Percentiles rank a stretch among this genome's conserved stretches.
Conservation (phyloP, 2,113 vertebrate species). For the Proteles cristata region DNA sequence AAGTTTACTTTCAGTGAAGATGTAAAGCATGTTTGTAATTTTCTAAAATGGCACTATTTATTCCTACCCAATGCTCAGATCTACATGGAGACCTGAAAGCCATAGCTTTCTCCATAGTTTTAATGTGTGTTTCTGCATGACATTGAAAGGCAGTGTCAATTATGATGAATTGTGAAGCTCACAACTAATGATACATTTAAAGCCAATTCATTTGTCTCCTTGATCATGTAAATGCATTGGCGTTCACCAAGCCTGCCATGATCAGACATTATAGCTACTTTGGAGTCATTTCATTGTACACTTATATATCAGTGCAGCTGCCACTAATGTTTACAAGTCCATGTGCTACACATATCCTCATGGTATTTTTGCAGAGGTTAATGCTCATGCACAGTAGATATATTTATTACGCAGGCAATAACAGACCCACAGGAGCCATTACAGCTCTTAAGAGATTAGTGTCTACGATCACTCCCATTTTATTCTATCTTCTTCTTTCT, state of each 20-base stretch:
- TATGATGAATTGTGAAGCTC: constrained; percentile 61
- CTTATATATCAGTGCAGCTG: constrained; percentile 63
- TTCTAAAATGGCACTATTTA: neutral
- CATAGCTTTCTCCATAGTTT: neutral
- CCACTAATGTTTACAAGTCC: constrained; percentile 69
- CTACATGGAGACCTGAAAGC: neutral
- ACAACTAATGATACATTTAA: constrained; percentile 78
- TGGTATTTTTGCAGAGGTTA: constrained; percentile 71
- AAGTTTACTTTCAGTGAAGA: neutral
- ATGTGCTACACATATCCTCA: constrained; percentile 54
- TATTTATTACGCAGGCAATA: constrained; percentile 68
- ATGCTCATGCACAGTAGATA: constrained; percentile 49
- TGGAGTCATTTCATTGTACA: constrained; percentile 65
- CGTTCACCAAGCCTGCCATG: constrained; percentile 59
- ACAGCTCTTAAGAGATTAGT: constrained; percentile 71
- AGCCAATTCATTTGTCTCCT: constrained; percentile 78
- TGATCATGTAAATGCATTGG: constrained; percentile 72
- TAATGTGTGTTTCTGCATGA: constrained; percentile 36
- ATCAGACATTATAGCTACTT: constrained; percentile 73
- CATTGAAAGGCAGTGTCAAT: constrained; percentile 67
- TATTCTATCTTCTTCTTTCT: constrained; percentile 30
- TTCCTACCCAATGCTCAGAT: neutral
- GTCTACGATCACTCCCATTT: constrained; percentile 49
- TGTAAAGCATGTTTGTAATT: neutral
- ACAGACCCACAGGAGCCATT: constrained; percentile 67